A percentile compares a stretch with the other conserved stretches of the same genome.
These are phyloP conservation scores for Cerastoderma edule DNA, from an alignment of 2,888 invertebrate genomes.

Conservation along the genomic window DNA sequence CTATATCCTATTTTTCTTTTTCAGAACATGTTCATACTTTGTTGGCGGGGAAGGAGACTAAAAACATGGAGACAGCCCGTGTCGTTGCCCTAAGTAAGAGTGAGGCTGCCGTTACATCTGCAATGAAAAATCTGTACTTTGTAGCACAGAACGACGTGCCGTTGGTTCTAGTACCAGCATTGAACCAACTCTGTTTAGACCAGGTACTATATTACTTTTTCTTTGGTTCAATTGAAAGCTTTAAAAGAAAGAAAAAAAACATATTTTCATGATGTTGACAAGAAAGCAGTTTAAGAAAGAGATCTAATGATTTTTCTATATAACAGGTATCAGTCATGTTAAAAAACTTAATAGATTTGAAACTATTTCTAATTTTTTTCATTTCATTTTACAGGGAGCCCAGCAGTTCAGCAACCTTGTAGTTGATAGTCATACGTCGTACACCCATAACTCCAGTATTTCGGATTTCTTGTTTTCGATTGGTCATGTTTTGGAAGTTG, in stretches of 20 bases:
- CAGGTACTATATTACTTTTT: constrained; percentile 17
- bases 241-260: too few species aligned
- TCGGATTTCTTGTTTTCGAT: constrained; percentile 12
- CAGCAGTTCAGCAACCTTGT: constrained; percentile 10
- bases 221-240: too few species aligned
- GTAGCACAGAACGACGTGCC: constrained; percentile 4
- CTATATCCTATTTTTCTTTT: constrained; percentile 4
- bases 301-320: not conserved
- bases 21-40: constrained; percentile 12
- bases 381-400: constrained; percentile 22
- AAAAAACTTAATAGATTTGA: not conserved
- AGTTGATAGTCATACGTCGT: constrained; percentile 16
- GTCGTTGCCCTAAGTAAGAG: constrained; percentile 9
- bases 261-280: not conserved
- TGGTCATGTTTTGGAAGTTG: constrained; percentile 3
- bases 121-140: constrained; percentile 13
- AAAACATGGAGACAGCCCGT: not conserved
- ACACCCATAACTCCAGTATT: constrained; percentile 23
- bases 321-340: not conserved
- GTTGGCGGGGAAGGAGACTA: not conserved
- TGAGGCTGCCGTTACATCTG: constrained; percentile 7
- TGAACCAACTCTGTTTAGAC: constrained; percentile 9
- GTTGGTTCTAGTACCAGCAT: not conserved
- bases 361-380: not conserved
- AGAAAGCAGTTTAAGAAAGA: not conserved